A percentile compares a stretch with the other conserved stretches of the same genome.
phyloP scores from a whole-genome alignment of 2,113 vertebrate genomes.

The Podarcis raffonei region DNA sequence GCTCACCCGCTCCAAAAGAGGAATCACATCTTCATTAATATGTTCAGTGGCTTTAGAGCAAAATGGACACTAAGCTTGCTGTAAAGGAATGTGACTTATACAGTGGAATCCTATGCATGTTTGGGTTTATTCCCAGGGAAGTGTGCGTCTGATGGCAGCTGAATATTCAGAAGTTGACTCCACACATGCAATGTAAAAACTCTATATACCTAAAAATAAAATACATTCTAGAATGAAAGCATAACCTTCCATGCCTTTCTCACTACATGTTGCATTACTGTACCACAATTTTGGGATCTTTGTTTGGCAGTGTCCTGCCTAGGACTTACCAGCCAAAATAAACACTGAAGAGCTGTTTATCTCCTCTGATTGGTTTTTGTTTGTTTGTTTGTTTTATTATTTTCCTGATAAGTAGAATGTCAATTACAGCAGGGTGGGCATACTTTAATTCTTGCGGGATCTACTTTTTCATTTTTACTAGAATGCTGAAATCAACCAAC shows the following conservation, averaged over 20 bases:
- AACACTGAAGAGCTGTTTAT: constrained; percentile 41
- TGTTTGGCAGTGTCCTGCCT: not conserved
- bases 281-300: not conserved
- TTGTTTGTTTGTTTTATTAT: not conserved
- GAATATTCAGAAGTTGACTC: not conserved
- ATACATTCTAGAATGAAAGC: not conserved
- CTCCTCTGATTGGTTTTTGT: constrained; percentile 40
- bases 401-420: not conserved
- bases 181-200: not conserved
- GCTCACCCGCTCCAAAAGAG: not conserved
- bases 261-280: not conserved
- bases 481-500: not conserved
- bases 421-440: constrained; percentile 9
- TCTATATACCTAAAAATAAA: not conserved
- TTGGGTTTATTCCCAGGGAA: not conserved
- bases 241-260: not conserved
- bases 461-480: not conserved
- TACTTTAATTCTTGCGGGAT: not conserved
- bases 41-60: not conserved
- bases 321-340: constrained; percentile 42
- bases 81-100: not conserved
- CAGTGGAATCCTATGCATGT: not conserved
- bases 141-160: not conserved
- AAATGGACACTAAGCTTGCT: not conserved
- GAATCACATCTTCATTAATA: not conserved